A percentile compares a stretch with the other conserved stretches of the same genome.
Evolutionary conservation across 2,888 invertebrate species (phyloP).

Genomic region (Pardosa pseudoannulata): DNA sequence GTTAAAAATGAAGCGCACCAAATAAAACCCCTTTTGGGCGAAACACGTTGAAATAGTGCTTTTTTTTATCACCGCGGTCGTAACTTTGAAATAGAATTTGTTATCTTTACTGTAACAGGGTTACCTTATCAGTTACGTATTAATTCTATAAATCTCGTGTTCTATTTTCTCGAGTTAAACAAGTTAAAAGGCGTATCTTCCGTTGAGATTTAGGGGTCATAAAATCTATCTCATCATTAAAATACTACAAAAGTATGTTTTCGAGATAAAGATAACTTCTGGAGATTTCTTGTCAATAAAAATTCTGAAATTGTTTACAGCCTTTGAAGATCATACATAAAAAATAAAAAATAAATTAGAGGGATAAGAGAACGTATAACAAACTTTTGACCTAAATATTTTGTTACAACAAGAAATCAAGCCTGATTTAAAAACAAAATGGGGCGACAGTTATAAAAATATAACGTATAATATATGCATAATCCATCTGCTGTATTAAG

Average conservation of each 20-base stretch:
- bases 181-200: neutral
- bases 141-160: neutral
- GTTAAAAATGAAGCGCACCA: neutral
- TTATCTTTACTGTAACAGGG: neutral
- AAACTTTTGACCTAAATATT: neutral
- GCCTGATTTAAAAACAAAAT: too few species aligned
- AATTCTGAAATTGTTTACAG: neutral
- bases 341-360: neutral
- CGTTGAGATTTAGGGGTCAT: neutral
- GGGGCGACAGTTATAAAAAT: too few species aligned
- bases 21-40: constrained; percentile 6
- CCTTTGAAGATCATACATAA: neutral
- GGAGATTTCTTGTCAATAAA: neutral
- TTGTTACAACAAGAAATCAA: neutral
- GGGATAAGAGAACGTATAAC: too few species aligned
- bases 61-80: constrained; percentile 39
- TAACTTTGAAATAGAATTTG: neutral
- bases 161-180: neutral
- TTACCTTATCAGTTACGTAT: neutral
- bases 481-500: too few species aligned
- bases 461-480: too few species aligned
- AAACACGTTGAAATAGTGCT: constrained; percentile 35
- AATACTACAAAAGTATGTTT: neutral
- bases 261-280: neutral
- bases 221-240: neutral